These are phyloP conservation scores for Bombus waltoni DNA, from an alignment of 1,140 invertebrate genomes.

Conservation along the genomic window DNA sequence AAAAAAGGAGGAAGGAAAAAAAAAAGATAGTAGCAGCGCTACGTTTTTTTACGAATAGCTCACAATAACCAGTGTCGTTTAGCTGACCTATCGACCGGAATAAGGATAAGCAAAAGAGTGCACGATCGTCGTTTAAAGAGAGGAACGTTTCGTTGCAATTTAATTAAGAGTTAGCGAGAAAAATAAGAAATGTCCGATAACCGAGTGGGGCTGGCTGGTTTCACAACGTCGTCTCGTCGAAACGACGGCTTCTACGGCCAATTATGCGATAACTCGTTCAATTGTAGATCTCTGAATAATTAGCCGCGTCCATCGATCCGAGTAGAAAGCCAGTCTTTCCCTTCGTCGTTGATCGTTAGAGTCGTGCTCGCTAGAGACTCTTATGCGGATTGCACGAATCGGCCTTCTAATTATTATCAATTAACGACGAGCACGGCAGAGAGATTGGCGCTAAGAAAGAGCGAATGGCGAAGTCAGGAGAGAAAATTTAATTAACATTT, in stretches of 20 bases:
- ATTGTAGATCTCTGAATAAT: not conserved
- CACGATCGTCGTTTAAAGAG: not conserved
- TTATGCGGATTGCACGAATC: not conserved
- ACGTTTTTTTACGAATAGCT: not conserved
- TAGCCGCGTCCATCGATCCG: too few relatives aligned
- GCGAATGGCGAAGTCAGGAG: not conserved
- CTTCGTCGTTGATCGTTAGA: not conserved
- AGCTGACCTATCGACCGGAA: not conserved
- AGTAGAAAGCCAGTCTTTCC: slow-evolving; percentile 8
- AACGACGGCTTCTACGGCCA: not conserved
- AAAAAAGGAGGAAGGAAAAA: not conserved
- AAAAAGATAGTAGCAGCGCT: not conserved
- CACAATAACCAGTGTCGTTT: not conserved
- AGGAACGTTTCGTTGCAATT: not conserved
- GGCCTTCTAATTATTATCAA: slow-evolving; percentile 29
- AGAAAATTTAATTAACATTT: slow-evolving; percentile 34
- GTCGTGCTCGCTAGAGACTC: not conserved
- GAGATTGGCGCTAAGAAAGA: slow-evolving; percentile 5
- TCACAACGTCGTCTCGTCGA: slow-evolving; percentile 1
- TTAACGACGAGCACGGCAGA: not conserved
- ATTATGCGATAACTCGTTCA: not conserved
- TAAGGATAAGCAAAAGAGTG: not conserved
- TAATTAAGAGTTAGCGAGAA: not conserved
- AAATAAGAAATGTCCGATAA: not conserved
- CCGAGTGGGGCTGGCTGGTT: not conserved